Percentiles rank a stretch among this genome's conserved stretches.
These are phyloP conservation scores for Cygnus atratus DNA, from an alignment of 2,113 vertebrate species.

Conservation along the genomic window DNA sequence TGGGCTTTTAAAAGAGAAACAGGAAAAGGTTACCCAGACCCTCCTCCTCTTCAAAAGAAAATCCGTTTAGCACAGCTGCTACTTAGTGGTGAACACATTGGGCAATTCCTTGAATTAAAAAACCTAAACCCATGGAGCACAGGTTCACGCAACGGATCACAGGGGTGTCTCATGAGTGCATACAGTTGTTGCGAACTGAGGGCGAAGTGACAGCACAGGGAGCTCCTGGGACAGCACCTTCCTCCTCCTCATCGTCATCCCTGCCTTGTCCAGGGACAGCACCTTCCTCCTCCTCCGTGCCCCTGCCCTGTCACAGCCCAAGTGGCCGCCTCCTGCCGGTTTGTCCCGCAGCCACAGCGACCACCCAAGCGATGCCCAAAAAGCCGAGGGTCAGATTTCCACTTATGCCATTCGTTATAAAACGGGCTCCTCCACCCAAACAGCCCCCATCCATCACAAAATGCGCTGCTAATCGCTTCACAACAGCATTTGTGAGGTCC, in stretches of 20 bases:
- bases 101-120: background rate
- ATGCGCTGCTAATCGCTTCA: conserved; percentile 61
- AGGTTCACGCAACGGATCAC: background rate
- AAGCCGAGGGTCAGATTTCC: background rate
- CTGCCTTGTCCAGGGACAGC: no score
- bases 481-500: conserved; percentile 67
- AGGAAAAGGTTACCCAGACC: background rate
- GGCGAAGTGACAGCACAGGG: background rate
- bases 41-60: background rate
- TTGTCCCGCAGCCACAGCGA: background rate
- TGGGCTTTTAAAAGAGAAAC: background rate
- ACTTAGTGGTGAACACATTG: background rate
- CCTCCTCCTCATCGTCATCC: background rate
- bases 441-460: conserved; percentile 50
- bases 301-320: background rate
- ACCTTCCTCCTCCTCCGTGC: background rate
- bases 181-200: rapidly evolving
- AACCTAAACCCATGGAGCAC: background rate
- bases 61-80: background rate
- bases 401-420: background rate
- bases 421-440: background rate
- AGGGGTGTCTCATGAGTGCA: background rate
- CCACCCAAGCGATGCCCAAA: background rate
- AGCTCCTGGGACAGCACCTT: background rate
- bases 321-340: background rate